Evolutionary conservation across 1,140 invertebrate species (phyloP), one percentile per base, ranked within the genome.

Genomic region (Eueides isabella): DNA sequence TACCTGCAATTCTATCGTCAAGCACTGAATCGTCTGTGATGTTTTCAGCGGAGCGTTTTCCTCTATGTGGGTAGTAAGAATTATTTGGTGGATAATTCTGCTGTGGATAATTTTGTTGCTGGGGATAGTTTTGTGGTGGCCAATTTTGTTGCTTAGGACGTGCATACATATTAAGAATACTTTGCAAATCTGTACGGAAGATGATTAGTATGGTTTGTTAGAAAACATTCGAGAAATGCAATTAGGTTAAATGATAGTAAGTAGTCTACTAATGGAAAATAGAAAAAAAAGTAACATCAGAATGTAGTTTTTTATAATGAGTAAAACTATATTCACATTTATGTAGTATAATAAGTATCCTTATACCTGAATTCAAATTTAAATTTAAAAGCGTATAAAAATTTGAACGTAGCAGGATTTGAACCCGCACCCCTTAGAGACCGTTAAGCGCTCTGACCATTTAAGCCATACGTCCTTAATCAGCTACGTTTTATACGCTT

Each of bases 1-100:
- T 85, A 87, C 87, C 88, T 82, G 86, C 81, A 71, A 89, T 88
- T 72, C 84, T 86, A 67, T 83, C 64, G 38, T 84, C 88, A 19
- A 89, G 66, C 29, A 79, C 80, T 14, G 83, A 71, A 30, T 67
- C 77, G n/a, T 62, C 66, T 48, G 71, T 79, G 29, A 78, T 71
- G 31, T 77, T 76, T 30, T 74, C 63, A 35, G 44, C 31, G 19
- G 71, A 64, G 61, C 80, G 72, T 26, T 72, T 72, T 11, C 77
- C 72, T 70, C 31, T 63, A 19, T 73, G 67, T 31, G 61, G 64
- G 29, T 26, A 35, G 16, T 30, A 70, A 33, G 67, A 72, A 19
- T 61, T 67, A 19, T 33, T 61, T 61, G 55, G 62, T 19, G 61
- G 35, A 33, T 61, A 44, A 16, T 65, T 69, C n/a, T 19, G 63